Conservation (phyloP, 2,888 invertebrate genomes). For the Coleophora deauratella region DNA sequence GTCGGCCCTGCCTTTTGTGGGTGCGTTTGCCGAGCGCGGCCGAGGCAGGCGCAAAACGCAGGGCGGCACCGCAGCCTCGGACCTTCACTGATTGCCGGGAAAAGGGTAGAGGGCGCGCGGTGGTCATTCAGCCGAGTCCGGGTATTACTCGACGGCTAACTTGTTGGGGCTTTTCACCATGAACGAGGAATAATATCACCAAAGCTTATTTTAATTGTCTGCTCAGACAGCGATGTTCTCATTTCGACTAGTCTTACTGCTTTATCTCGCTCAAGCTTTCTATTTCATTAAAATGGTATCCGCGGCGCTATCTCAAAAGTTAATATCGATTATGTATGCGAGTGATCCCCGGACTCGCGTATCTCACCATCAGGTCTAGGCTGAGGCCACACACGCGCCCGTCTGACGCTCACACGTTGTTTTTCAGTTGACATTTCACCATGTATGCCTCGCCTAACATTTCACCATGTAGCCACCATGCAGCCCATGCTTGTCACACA, state of each 20-base stretch:
- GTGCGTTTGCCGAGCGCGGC: not conserved
- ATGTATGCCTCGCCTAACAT: conserved; percentile 49
- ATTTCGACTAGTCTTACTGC: no score
- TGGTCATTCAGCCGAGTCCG: conserved; percentile 27
- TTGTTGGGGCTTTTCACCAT: no score
- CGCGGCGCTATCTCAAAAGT: no score
- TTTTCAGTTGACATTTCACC: conserved; percentile 51
- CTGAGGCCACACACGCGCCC: conserved; percentile 41
- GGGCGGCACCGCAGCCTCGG: conserved; percentile 5
- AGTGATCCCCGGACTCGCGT: conserved; percentile 12
- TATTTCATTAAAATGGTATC: no score
- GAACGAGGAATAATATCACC: no score
- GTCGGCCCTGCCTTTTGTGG: conserved; percentile 2
- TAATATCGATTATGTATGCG: no score
- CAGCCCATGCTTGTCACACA: conserved; percentile 35
- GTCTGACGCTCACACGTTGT: conserved; percentile 29
- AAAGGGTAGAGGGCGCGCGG: conserved; percentile 34
- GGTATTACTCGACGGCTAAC: no score
- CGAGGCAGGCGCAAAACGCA: not conserved
- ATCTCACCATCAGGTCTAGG: conserved; percentile 64
- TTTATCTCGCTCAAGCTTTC: no score
- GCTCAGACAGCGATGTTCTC: no score
- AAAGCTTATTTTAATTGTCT: no score
- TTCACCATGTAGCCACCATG: conserved; percentile 26
- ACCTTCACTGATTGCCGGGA: conserved; percentile 26